Evolutionary conservation across 2,113 vertebrate genomes (phyloP).

Genomic region (Carollia perspicillata): DNA sequence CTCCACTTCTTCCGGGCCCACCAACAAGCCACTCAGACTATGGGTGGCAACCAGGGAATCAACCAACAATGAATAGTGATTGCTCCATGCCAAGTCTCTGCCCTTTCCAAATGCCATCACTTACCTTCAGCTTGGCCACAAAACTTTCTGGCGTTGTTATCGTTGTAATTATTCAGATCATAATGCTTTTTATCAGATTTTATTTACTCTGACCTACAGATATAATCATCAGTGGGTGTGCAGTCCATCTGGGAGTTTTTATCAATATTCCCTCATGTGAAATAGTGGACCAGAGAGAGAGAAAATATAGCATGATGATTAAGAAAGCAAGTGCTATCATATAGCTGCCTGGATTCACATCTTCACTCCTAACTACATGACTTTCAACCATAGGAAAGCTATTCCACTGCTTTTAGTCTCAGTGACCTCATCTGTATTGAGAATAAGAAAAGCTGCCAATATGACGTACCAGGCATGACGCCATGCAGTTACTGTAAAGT

Average conservation of each 20-base stretch:
- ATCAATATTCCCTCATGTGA: neutral
- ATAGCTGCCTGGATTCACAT: neutral
- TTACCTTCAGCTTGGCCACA: neutral
- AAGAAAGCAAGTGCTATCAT: neutral
- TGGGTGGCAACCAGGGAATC: conserved; percentile 45
- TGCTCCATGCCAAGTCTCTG: neutral
- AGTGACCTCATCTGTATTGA: no score
- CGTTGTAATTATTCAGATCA: neutral
- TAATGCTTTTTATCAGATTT: neutral
- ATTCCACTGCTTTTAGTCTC: neutral
- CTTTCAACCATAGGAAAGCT: neutral
- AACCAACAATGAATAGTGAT: neutral
- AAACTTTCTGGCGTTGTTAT: neutral
- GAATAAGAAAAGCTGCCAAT: neutral
- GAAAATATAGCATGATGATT: neutral
- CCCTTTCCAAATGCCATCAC: conserved; percentile 12
- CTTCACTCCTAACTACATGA: neutral
- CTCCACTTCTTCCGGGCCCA: neutral
- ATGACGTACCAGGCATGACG: neutral
- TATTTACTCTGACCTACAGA: neutral
- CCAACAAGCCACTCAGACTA: conserved; percentile 30
- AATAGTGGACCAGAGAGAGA: neutral
- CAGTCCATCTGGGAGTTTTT: neutral
- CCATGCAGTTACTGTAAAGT: neutral
- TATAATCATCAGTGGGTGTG: neutral